A percentile compares a stretch with the other conserved stretches of the same genome.
Evolutionary conservation across 1,140 invertebrate genomes (phyloP).

Genomic region (Marisa cornuarietis): DNA sequence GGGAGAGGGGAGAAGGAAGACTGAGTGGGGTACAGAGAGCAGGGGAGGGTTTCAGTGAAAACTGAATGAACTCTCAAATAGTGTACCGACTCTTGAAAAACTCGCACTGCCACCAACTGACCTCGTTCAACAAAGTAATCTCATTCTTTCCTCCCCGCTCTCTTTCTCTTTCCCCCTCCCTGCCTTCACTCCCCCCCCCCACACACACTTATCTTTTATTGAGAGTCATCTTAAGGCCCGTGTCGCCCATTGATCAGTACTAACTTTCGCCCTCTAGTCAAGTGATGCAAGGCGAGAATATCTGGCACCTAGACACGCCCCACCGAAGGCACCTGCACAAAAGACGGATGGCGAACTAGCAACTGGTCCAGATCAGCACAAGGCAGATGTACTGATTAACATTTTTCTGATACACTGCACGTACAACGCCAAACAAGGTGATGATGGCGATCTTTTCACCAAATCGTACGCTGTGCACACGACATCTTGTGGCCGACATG

Average conservation of each 20-base stretch:
- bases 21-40: neutral
- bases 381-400: neutral
- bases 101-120: no score
- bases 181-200: neutral
- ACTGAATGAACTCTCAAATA: no score
- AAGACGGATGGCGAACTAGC: neutral
- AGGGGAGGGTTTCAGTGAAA: neutral
- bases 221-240: no score
- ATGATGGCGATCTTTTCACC: neutral
- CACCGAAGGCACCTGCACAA: neutral
- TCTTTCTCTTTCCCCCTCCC: conserved; percentile 13
- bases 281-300: no score
- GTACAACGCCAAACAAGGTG: neutral
- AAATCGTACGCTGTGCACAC: neutral
- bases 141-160: neutral
- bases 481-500: neutral
- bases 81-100: no score
- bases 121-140: no score
- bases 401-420: neutral
- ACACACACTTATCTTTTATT: no score
- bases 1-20: neutral
- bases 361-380: no score
- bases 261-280: no score
- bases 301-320: no score
- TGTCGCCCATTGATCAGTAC: no score